Base-by-base conservation (phyloP, 2,797 vertebrate genomes). In the Ibycter americanus region DNA sequence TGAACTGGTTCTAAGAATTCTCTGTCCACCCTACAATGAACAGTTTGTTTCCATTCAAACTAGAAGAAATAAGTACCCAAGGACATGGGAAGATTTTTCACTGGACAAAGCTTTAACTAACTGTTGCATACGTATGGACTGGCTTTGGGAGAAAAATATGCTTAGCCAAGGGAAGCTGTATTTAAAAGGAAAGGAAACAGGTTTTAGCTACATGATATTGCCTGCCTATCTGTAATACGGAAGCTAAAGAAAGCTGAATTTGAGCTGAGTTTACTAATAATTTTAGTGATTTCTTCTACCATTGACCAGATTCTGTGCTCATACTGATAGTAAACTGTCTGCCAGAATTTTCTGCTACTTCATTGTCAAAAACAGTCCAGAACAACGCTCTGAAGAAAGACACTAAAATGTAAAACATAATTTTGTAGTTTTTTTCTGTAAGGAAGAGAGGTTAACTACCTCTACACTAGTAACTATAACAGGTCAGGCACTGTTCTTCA, bases 11-110 rank as follows among this genome's bases (percentile, higher is more conserved):
- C 93, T 96, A 82, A 93, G 94, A 95, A 95, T 97, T 94, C 94
- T 97, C 93, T 97, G 96, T 97, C 91, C 94, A 84, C 63, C 70
- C 88, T 73, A 97, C 94, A 97, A 96, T 95, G 94, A 94, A 81
- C 51, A 95, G 85, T 85, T 97, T 97, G 87, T 97, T 97, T 97
- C 94, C 89, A 97, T 97, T 71, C 91, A 96, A 77, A 96, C 66
- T 44, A 22, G 31, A 61, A 91, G 72, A 96, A 96, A 90, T 88
- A 96, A 93, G 71, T 81, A 78, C 88, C 29, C 0, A 8, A 96
- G 78, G 62, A 94, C 81, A 93, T 81, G 66, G 82, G 93, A 66
- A 58, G 82, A 86, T 83, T 96, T 96, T 92, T 86, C 79, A 58
- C 73, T 58, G 90, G 74, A 92, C 79, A 92, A 74, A 93, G 66